Evolutionary conservation across 2,888 invertebrate genomes (phyloP).

Genomic region (Aphelenchoides bicaudatus): DNA sequence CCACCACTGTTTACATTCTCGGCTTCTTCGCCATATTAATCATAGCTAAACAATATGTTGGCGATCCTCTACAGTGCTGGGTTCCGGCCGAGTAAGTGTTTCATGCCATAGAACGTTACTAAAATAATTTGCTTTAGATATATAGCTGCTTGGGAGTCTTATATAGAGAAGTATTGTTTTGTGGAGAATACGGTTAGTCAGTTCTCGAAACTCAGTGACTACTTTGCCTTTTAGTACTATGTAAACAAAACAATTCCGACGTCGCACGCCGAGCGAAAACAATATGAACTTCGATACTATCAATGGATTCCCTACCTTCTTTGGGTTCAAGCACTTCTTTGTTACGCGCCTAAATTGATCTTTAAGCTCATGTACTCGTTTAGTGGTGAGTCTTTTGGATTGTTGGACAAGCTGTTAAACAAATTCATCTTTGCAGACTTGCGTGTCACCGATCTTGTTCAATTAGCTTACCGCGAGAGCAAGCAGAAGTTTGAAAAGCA

Average conservation of each 20-base stretch:
- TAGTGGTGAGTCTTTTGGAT: conserved; percentile 30
- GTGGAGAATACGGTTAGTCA: conserved; percentile 44
- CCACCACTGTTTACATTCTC: conserved; percentile 41
- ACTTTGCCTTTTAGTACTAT: conserved; percentile 19
- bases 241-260: conserved; percentile 27
- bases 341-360: conserved; percentile 52
- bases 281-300: conserved; percentile 43
- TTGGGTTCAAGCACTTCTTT: conserved; percentile 46
- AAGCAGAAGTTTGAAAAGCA: conserved; percentile 10
- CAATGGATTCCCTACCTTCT: conserved; percentile 61
- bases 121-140: background rate
- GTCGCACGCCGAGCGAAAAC: conserved; percentile 23
- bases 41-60: conserved; percentile 63
- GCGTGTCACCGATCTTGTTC: conserved; percentile 32
- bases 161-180: conserved; percentile 42
- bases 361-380: conserved; percentile 47
- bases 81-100: conserved; percentile 45
- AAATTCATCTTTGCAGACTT: conserved; percentile 26
- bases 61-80: conserved; percentile 61
- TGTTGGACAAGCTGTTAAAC: too few relatives aligned
- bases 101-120: background rate
- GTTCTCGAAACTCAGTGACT: too few relatives aligned
- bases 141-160: conserved; percentile 32
- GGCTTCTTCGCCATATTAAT: conserved; percentile 52
- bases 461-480: conserved; percentile 22